A percentile compares a stretch with the other conserved stretches of the same genome.
These are phyloP conservation scores for Baryphthengus martii DNA, from an alignment of 2,113 vertebrate species.

Conservation along the genomic window DNA sequence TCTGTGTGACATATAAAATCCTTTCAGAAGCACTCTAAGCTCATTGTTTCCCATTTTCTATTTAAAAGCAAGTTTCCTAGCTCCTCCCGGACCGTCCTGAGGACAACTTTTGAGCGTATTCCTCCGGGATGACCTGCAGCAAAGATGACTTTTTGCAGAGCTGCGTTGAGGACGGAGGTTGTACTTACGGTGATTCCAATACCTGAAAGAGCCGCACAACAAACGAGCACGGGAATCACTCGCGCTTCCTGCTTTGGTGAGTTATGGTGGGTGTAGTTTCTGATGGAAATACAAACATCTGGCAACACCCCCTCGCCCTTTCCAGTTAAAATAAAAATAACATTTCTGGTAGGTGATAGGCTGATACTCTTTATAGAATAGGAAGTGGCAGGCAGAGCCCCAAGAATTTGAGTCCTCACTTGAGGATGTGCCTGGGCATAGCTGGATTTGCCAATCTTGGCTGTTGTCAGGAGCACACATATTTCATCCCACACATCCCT, in stretches of 20 bases:
- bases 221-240: not conserved
- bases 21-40: not conserved
- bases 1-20: rapidly evolving
- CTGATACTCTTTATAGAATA: rapidly evolving
- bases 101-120: not conserved
- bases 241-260: rapidly evolving
- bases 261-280: not conserved
- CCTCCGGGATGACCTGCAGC: too few species aligned
- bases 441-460: not conserved
- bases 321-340: not conserved
- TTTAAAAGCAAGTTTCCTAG: not conserved
- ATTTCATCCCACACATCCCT: rapidly evolving
- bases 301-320: not conserved
- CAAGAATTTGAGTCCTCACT: too few species aligned
- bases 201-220: not conserved
- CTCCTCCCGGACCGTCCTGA: not conserved
- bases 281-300: not conserved
- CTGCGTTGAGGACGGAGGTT: rapidly evolving
- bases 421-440: rapidly evolving
- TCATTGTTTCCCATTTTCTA: not conserved
- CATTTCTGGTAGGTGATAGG: not conserved
- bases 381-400: not conserved
- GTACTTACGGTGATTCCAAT: rapidly evolving
- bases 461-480: not conserved
- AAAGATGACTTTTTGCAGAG: not conserved